Conservation (phyloP, 2,888 invertebrate genomes). For the Eupithecia subumbrata region DNA sequence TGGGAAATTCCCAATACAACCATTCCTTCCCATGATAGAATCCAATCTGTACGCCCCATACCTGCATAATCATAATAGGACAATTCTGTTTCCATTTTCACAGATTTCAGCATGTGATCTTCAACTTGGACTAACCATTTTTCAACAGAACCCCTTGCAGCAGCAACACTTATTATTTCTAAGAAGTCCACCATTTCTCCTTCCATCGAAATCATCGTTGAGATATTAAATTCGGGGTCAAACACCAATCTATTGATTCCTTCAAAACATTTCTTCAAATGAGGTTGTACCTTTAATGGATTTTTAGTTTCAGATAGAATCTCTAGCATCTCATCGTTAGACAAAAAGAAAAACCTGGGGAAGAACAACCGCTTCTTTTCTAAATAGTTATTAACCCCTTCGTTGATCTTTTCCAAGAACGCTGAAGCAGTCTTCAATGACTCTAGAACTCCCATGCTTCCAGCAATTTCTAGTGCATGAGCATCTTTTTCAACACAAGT, state of each 20-base stretch:
- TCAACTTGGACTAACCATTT: constrained; percentile 94
- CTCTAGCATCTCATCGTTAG: constrained; percentile 95
- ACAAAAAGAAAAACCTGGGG: constrained; percentile 94
- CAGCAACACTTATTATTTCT: constrained; percentile 86
- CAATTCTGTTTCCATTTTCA: constrained; percentile 87
- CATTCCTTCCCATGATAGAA: constrained; percentile 91
- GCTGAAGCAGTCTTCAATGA: constrained; percentile 87
- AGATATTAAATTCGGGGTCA: constrained; percentile 88
- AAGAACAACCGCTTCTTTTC: constrained; percentile 93
- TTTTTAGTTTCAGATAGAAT: constrained; percentile 95
- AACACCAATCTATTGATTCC: constrained; percentile 91
- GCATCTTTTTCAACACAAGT: constrained; percentile 85
- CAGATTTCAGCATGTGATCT: constrained; percentile 89
- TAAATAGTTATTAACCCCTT: constrained; percentile 91
- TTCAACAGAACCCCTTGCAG: constrained; percentile 92
- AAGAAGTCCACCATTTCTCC: constrained; percentile 88
- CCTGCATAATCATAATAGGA: constrained; percentile 87
- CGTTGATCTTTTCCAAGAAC: constrained; percentile 91
- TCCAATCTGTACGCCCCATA: constrained; percentile 87
- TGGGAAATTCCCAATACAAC: constrained; percentile 91
- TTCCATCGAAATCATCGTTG: constrained; percentile 90
- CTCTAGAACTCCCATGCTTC: constrained; percentile 87
- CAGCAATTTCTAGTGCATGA: constrained; percentile 86
- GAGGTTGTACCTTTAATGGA: constrained; percentile 92
- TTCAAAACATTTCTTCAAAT: constrained; percentile 94